Evolutionary conservation across 30 jellyfish, hydroid and myxozoan genomes (phyloP), one percentile per base, ranked within the genome.

Genomic region (Cassiopea andromeda): DNA sequence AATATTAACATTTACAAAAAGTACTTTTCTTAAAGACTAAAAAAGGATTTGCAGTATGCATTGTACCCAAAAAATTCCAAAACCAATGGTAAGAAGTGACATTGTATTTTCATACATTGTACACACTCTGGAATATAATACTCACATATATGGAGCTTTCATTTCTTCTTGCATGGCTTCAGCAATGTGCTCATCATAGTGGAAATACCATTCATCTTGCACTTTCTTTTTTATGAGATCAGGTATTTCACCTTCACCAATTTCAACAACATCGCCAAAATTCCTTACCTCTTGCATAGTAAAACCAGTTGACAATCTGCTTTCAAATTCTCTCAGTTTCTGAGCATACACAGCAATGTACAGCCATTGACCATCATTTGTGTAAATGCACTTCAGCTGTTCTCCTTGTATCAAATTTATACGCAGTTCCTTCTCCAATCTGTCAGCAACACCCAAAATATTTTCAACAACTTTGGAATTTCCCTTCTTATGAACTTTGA

Each of bases 181-280:
- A 1, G 87, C 87, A n/a, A 78, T 14, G 16, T 14, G 6, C 38
- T 82, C 82, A 15, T 82, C 90, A 48, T 38, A 38, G 59, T 82
- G 90, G 44, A 12, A 27, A 74, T 73, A 85, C 93, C 93, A 85
- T 59, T 85, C 93, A 4, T 75, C 77, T 48, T 85, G 82, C 12
- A 85, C 74, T 49, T 19, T 75, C 60, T 73, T 60, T 9, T 6
- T 16, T 19, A 46, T 70, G 12, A 45, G n/a, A 57, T 74, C 69
- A 19, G 93, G 93, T 54, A 85, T 87, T 38, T 47, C 72, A 45
- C 43, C 71, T 5, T 76, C 93, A 54, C 93, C 93, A 6, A 13
- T 19, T 27, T 75, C 73, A 44, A 85, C 80, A 9, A 85, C 43
- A 4, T 50, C 71, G 19, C 93, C 93, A 1, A 58, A 77, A 0